Evolutionary conservation across 1,140 invertebrate genomes (phyloP).

Genomic region (Telenomus remus): DNA sequence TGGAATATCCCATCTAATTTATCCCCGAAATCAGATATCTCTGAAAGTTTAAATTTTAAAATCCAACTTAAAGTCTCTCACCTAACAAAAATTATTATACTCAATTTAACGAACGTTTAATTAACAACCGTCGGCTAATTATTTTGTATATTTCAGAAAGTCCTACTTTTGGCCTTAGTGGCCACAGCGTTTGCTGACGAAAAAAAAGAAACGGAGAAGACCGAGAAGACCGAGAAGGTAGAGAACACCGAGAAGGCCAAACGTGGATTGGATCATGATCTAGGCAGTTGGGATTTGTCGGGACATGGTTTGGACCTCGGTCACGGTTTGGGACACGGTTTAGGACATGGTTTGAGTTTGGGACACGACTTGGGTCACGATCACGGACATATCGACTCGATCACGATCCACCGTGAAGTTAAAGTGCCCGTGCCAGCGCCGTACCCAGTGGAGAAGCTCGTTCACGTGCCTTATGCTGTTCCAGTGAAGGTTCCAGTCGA

Average conservation of each 20-base stretch:
- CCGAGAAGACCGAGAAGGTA: constrained; percentile 60
- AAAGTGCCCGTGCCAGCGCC: constrained; percentile 73
- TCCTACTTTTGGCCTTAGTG: constrained; percentile 61
- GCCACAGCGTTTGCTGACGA: constrained; percentile 47
- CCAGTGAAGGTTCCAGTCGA: constrained; percentile 75
- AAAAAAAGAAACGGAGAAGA: constrained; percentile 12
- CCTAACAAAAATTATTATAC: too few species aligned
- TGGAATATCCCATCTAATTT: too few species aligned
- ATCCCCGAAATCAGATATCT: too few species aligned
- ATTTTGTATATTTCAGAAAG: constrained; percentile 54
- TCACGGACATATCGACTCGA: constrained; percentile 68
- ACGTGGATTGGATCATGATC: constrained; percentile 64
- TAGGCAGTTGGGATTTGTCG: constrained; percentile 27
- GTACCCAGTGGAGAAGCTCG: constrained; percentile 71
- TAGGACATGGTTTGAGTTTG: constrained; percentile 9
- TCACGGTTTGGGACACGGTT: constrained; percentile 27
- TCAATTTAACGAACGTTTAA: too few species aligned
- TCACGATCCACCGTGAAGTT: constrained; percentile 74
- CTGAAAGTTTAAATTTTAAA: too few species aligned
- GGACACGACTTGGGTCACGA: constrained; percentile 33
- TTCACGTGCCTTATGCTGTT: constrained; percentile 70
- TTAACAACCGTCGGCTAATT: too few species aligned
- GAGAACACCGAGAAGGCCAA: constrained; percentile 63
- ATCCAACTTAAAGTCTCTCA: too few species aligned
- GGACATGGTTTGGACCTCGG: constrained; percentile 22